These are phyloP conservation scores for Pseudomyrmex sp. DNA, from an alignment of 1,140 invertebrate species.

Conservation along the genomic window DNA sequence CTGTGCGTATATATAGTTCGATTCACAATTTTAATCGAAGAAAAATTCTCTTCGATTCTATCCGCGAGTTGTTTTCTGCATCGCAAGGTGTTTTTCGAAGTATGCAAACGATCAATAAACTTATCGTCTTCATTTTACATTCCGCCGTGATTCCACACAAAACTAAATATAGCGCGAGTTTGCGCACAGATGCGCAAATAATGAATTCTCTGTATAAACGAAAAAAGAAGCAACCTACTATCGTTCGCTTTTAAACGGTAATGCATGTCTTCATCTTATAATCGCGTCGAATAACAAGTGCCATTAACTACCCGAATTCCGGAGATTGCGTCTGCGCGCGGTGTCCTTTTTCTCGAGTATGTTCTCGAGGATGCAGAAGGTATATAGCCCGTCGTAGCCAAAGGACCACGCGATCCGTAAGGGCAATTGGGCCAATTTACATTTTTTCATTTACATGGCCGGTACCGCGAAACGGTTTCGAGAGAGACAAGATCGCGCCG, in stretches of 20 bases:
- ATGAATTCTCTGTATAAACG: not conserved
- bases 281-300: slow-evolving; percentile 19
- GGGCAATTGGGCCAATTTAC: slow-evolving; percentile 60
- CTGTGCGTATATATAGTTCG: too few relatives aligned
- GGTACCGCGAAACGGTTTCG: slow-evolving; percentile 50
- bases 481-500: slow-evolving; percentile 60
- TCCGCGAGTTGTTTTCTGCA: not conserved
- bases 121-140: not conserved
- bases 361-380: not conserved
- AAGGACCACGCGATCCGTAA: slow-evolving; percentile 54
- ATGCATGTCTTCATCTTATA: not conserved
- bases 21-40: not conserved
- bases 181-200: not conserved
- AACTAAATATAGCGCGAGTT: not conserved
- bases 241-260: not conserved
- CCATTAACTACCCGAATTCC: slow-evolving; percentile 46
- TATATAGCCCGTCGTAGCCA: slow-evolving; percentile 20
- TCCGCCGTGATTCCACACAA: not conserved
- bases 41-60: not conserved
- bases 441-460: slow-evolving; percentile 60
- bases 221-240: not conserved
- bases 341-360: slow-evolving; percentile 15
- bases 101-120: not conserved
- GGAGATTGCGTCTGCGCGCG: slow-evolving; percentile 27
- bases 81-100: not conserved